Conservation (phyloP, 2,888 invertebrate genomes). For the Caenorhabditis becei region DNA sequence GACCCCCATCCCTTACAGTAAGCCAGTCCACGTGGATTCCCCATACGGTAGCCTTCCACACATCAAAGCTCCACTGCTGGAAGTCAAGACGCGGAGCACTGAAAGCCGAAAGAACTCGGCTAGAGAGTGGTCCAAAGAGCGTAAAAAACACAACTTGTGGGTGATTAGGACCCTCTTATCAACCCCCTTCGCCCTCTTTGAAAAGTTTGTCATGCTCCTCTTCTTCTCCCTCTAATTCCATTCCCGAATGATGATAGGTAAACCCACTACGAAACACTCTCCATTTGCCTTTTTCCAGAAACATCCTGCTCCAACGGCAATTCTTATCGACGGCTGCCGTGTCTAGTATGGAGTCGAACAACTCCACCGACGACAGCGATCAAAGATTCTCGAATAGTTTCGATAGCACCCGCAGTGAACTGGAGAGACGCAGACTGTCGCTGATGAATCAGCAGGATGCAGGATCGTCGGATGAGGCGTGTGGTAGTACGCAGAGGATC, state of each 20-base stretch:
- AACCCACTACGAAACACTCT: constrained; percentile 8
- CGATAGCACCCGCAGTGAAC: constrained; percentile 68
- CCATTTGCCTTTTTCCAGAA: constrained; percentile 45
- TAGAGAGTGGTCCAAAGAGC: constrained; percentile 32
- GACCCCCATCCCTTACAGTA: constrained; percentile 27
- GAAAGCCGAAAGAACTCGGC: constrained; percentile 52
- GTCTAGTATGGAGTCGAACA: constrained; percentile 69
- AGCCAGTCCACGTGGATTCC: constrained; percentile 41
- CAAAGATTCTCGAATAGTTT: constrained; percentile 67
- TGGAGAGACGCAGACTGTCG: constrained; percentile 66
- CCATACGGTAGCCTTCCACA: constrained; percentile 48
- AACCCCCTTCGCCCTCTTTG: background rate
- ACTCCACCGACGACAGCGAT: constrained; percentile 66
- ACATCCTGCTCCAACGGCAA: constrained; percentile 69
- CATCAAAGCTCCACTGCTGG: constrained; percentile 17
- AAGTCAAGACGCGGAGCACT: constrained; percentile 22
- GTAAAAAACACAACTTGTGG: constrained; percentile 58
- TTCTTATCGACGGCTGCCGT: constrained; percentile 68
- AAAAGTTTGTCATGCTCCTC: constrained; percentile 26
- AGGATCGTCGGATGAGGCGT: constrained; percentile 58
- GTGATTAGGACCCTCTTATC: constrained; percentile 9
- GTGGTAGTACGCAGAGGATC: constrained; percentile 28
- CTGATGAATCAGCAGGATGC: constrained; percentile 60
- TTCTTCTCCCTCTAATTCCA: background rate
- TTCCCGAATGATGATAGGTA: constrained; percentile 4